Evolutionary conservation across 2,888 invertebrate genomes (phyloP).

Genomic region (Drosophila parthenogenetica): DNA sequence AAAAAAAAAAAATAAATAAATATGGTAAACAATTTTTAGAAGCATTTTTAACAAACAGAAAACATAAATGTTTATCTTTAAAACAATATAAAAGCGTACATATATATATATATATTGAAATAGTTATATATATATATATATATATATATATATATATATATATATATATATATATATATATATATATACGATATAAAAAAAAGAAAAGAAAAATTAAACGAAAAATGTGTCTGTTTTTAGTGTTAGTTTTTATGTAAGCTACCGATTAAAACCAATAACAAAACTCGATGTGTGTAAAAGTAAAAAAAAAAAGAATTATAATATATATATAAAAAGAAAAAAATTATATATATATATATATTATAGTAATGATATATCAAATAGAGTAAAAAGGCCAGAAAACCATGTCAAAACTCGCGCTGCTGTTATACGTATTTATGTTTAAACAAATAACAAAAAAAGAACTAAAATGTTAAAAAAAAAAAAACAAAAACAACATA

Average conservation of each 20-base stretch:
- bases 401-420: slow-evolving; percentile 54
- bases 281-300: slow-evolving; percentile 57
- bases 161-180: slow-evolving; percentile 26
- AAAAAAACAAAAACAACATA: slow-evolving; percentile 17
- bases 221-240: slow-evolving; percentile 83
- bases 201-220: slow-evolving; percentile 57
- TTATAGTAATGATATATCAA: slow-evolving; percentile 33
- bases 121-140: slow-evolving; percentile 41
- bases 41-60: slow-evolving; percentile 74
- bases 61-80: slow-evolving; percentile 59
- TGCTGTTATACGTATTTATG: slow-evolving; percentile 59
- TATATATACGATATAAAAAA: slow-evolving; percentile 48
- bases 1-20: slow-evolving; percentile 46
- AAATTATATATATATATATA: slow-evolving; percentile 31
- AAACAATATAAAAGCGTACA: slow-evolving; percentile 49
- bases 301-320: slow-evolving; percentile 26
- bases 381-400: slow-evolving; percentile 46
- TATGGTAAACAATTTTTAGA: slow-evolving; percentile 78
- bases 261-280: slow-evolving; percentile 54
- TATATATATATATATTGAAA: slow-evolving; percentile 26
- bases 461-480: slow-evolving; percentile 12
- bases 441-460: slow-evolving; percentile 27
- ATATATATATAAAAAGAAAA: slow-evolving; percentile 16
- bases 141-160: slow-evolving; percentile 30
- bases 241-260: slow-evolving; percentile 78